Percentiles rank a stretch among this genome's conserved stretches.
Conservation (phyloP, 2,888 invertebrate species). For the Nowickia ferox region DNA sequence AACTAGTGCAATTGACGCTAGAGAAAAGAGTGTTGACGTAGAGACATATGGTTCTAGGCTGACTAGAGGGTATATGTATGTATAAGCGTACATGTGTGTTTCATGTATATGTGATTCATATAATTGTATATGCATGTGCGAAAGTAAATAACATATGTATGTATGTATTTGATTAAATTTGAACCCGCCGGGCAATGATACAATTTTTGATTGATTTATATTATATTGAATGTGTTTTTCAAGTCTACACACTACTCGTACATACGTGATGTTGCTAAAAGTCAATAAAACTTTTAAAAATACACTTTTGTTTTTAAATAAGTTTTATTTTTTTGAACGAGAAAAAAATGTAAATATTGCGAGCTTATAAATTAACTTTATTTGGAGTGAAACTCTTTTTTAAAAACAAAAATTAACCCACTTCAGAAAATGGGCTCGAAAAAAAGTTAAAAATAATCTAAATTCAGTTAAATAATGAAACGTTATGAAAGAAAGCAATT, state of each 20-base stretch:
- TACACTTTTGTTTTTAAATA: neutral
- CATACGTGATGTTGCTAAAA: neutral
- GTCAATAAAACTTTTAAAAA: constrained; percentile 9
- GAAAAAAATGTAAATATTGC: neutral
- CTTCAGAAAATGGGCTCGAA: too few species aligned
- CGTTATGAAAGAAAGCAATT: too few species aligned
- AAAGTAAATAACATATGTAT: constrained; percentile 29
- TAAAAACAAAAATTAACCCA: too few species aligned
- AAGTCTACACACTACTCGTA: neutral
- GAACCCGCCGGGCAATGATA: constrained; percentile 27
- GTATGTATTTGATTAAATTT: constrained; percentile 51
- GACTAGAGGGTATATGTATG: too few species aligned
- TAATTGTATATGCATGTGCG: neutral
- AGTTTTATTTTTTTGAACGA: neutral
- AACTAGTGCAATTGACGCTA: too few species aligned
- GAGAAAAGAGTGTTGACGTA: too few species aligned
- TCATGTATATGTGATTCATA: too few species aligned
- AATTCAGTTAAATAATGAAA: too few species aligned
- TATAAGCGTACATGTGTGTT: neutral
- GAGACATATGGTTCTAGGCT: too few species aligned
- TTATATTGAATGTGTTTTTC: constrained; percentile 40
- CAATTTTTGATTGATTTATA: constrained; percentile 52
- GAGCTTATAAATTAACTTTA: too few species aligned
- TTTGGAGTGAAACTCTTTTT: too few species aligned
- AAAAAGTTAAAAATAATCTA: too few species aligned